Base-by-base conservation (phyloP, 2,797 vertebrate genomes). In the Amblyraja radiata region DNA sequence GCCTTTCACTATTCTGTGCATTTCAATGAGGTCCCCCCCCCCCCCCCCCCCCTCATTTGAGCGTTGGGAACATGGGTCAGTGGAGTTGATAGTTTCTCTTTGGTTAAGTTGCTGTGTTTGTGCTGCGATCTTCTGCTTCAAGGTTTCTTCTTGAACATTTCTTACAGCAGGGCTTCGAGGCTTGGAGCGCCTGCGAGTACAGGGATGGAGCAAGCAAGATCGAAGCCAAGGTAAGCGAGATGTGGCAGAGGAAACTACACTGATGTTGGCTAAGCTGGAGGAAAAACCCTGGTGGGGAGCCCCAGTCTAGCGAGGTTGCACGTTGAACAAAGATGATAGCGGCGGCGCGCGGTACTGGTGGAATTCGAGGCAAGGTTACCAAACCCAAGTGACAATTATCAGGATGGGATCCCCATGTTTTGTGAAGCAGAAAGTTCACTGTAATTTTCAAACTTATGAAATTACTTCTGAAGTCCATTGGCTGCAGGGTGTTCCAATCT, bases 161-260 rank as follows among this genome's bases (percentile, higher is more conserved):
- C 71, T 92, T 76, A 92, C 90, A 92, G 90, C 90, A 92, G 39
- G 90, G 90, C 39, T 92, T 92, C 23, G 90, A 92, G 39, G 46
- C 90, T 7, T 92, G 90, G 90, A 92, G 71, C 1, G 90, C 90
- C 90, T 92, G 90, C 9, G 90, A 92, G 71, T 92, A 92, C 68
- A 92, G 90, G 71, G 90, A 92, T 14, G 90, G 71, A 58, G 90
- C 68, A 39, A 92, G 54, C 90, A 92, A 92, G 90, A 92, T 92
- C 8, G 90, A 92, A 71, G 68, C 90, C 3, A 92, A 92, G 90
- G 90, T 92, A 92, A 92, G 90, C 76, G 68, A 92, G 68, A 92
- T 92, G 46, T 92, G 23, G n/a, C 11, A 54, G 28, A 13, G 23
- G 23, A 74, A n/a, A 65, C 63, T 88, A 3, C 21, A 46, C 11